Evolutionary conservation across 2,113 vertebrate species (phyloP).

Genomic region (Saccopteryx bilineata): DNA sequence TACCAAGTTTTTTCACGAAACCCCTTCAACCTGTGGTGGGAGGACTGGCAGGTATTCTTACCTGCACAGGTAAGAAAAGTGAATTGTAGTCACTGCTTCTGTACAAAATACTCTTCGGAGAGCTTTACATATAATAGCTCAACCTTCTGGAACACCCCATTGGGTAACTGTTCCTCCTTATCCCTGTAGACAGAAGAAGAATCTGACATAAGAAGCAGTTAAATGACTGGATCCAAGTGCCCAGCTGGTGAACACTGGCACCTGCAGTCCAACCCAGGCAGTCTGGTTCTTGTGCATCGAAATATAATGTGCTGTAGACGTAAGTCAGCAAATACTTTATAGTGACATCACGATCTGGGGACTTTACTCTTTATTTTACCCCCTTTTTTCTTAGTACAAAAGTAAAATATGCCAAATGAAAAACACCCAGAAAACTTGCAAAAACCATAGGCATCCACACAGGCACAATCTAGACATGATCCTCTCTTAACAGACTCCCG

Average conservation of each 20-base stretch:
- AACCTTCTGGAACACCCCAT: neutral
- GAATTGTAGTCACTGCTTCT: neutral
- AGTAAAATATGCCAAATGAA: neutral
- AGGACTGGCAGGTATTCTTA: neutral
- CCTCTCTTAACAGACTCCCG: neutral
- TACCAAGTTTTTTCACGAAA: neutral
- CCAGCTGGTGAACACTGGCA: neutral
- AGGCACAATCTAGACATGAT: no score
- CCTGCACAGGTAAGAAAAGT: neutral
- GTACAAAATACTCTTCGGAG: neutral
- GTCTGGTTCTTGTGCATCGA: neutral
- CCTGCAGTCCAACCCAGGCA: neutral
- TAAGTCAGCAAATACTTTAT: neutral
- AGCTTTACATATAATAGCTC: neutral
- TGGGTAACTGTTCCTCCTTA: neutral
- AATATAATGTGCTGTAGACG: neutral
- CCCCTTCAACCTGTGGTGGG: neutral
- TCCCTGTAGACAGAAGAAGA: neutral
- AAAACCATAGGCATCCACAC: accelerated
- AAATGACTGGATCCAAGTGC: neutral
- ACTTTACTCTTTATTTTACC: accelerated
- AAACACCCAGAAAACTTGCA: neutral
- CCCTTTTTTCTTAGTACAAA: neutral
- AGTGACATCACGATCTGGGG: no score
- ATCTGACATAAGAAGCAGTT: neutral